phyloP scores from a whole-genome alignment of 37 sponge, comb jelly and placozoan genomes.

The Beroe forskalii region DNA sequence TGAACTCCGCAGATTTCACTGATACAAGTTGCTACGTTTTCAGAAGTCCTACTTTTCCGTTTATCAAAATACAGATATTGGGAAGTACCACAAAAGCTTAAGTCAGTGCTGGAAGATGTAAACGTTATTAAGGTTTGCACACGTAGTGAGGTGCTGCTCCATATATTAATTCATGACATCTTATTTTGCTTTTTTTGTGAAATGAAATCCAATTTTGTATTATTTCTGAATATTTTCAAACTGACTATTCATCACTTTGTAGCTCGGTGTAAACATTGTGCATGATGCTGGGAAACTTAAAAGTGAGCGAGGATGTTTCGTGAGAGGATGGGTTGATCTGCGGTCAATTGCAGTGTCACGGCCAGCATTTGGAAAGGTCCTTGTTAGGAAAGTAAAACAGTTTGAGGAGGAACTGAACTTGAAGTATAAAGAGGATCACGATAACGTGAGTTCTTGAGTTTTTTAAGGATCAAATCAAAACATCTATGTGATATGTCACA shows the following conservation, averaged over 20 bases:
- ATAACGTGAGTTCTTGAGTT: neutral
- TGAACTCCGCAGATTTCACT: conserved; percentile 16
- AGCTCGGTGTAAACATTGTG: conserved; percentile 49
- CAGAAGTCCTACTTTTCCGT: conserved; percentile 5
- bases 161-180: too few species aligned
- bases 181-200: too few species aligned
- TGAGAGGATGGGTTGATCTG: conserved; percentile 20
- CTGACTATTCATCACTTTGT: neutral
- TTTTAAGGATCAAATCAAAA: too few species aligned
- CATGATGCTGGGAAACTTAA: neutral
- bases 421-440: neutral
- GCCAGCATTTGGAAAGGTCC: neutral
- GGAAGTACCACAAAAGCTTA: neutral
- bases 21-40: neutral
- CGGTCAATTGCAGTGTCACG: neutral
- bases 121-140: conserved; percentile 9
- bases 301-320: neutral
- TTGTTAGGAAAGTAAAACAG: neutral
- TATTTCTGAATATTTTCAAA: neutral
- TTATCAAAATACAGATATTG: neutral
- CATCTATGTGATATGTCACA: neutral
- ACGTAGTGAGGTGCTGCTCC: too few species aligned
- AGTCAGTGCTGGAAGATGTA: neutral
- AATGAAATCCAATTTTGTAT: neutral
- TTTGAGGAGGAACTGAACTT: neutral